Percentiles rank a stretch among this genome's conserved stretches.
Conservation (phyloP, 2,113 vertebrate species). For the Myiopsitta monachus region DNA sequence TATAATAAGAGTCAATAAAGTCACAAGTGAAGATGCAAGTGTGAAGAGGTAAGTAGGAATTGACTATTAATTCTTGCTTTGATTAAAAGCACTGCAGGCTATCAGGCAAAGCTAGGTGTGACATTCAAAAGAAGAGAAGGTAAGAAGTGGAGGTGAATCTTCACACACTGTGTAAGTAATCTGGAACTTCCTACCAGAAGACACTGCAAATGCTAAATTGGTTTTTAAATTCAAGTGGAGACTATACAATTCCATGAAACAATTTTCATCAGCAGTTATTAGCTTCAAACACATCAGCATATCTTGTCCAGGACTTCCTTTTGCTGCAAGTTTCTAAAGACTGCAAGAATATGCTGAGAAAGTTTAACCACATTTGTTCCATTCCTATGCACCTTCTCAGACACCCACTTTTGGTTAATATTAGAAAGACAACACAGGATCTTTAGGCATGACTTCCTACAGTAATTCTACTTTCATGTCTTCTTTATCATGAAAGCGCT, state of each 20-base stretch:
- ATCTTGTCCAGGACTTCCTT: not conserved
- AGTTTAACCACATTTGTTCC: not conserved
- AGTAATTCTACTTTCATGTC: not conserved
- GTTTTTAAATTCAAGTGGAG: not conserved
- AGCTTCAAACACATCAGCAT: not conserved
- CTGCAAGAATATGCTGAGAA: not conserved
- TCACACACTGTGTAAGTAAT: not conserved
- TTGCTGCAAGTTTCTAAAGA: not conserved
- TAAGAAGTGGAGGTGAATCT: not conserved
- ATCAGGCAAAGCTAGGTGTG: not conserved
- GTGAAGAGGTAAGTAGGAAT: not conserved
- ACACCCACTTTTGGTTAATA: fast-evolving
- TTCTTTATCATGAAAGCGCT: not conserved
- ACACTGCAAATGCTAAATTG: not conserved
- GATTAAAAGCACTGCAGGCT: not conserved
- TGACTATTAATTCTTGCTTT: not conserved
- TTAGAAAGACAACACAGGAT: not conserved
- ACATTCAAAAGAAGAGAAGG: not conserved
- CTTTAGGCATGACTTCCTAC: not conserved
- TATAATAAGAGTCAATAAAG: not conserved
- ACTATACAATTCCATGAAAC: not conserved
- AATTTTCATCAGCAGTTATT: not conserved
- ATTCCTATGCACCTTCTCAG: not conserved
- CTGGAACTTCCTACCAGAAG: not conserved
- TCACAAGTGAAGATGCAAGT: not conserved